Evolutionary conservation across 2,797 vertebrate genomes (phyloP), one percentile per base, ranked within the genome.

Genomic region (Cygnus olor): DNA sequence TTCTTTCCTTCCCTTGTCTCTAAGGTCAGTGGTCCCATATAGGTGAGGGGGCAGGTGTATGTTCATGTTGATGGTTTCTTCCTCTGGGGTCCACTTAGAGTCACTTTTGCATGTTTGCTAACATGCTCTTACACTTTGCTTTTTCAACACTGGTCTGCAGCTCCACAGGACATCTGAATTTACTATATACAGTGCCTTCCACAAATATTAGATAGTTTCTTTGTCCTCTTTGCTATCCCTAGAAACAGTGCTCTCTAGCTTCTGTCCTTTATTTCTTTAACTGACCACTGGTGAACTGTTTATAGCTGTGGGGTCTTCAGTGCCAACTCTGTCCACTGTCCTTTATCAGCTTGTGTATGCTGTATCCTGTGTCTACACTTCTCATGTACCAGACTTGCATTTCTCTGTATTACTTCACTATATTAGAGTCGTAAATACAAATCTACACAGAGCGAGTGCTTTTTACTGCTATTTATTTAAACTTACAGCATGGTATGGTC

Each of bases 21-120:
- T 22, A 30, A 53, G n/a, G 42, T 53, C 60, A 63, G 24, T 14
- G 18, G n/a, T 77, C 6, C 71, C 64, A 25, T 17, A 24, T 22
- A 14, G n/a, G 38, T 9, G 44, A 20, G 9, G 17, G 5, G 6
- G 3, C 0, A 3, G 44, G 9, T 57, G 11, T 83, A 27, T 19
- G 28, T 47, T 80, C 21, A 16, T 10, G 16, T 18, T 27, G 19
- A 15, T 2, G 5, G 28, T 14, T 84, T 38, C 73, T 70, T 81
- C 51, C 51, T 80, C n/a, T 12, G 10, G 20, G 11, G 16, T 32
- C 27, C 16, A 44, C 38, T 15, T 32, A 30, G 10, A 53, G 19
- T 30, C 57, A 40, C 40, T 71, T 61, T 54, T 74, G n/a, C n/a
- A 16, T 15, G 34, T 24, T 58, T 57, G 51, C 42, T 58, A 74